Base-by-base conservation (phyloP, 1,140 invertebrate species). In the Drosophila lacteicornis region DNA sequence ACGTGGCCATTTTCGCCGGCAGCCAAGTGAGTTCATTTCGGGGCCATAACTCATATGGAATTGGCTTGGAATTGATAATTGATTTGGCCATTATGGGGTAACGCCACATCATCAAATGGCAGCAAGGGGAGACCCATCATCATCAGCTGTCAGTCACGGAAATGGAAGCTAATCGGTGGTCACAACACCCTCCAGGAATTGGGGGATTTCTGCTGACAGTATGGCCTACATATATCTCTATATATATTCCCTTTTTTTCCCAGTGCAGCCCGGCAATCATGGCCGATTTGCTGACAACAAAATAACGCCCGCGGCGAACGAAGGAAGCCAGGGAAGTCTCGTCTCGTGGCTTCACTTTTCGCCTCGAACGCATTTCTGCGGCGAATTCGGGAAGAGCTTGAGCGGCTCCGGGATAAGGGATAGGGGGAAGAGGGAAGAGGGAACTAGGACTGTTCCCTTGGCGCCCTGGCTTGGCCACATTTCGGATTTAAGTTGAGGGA, bases 301-400 rank as follows among this genome's bases (percentile, higher is more conserved):
- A 56, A 56, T 22, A 56, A 56, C 17, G 36, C 53, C 53, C 13
- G 53, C 53, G 53, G 53, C 53, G 53, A 56, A 56, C 19, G 53
- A 36, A 33, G 30, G 30, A 55, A 56, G 53, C 53, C 36, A 27
- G 4, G 59, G n/a, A 56, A 17, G 50, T 71, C 42, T 38, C 4
- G 51, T 56, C 6, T 49, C 33, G 59, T 63, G 58, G 30, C 22
- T 49, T 49, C 65, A 51, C 56, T 69, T 62, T 58, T 61, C 80
- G 77, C 65, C 75, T 50, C 53, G 15, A 79, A 69, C 56, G 50
- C 56, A 27, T 67, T 73, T 63, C 27, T 84, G 84, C 83, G 83
- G 83, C 83, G 83, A 87, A 87, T 87, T 87, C 53, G 55, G 38
- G 22, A 61, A 50, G 69, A 66, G 59, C 78, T 67, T 56, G 57